Conservation (phyloP, 37 sponge, comb jelly and placozoan species). For the Beroe ovata region DNA sequence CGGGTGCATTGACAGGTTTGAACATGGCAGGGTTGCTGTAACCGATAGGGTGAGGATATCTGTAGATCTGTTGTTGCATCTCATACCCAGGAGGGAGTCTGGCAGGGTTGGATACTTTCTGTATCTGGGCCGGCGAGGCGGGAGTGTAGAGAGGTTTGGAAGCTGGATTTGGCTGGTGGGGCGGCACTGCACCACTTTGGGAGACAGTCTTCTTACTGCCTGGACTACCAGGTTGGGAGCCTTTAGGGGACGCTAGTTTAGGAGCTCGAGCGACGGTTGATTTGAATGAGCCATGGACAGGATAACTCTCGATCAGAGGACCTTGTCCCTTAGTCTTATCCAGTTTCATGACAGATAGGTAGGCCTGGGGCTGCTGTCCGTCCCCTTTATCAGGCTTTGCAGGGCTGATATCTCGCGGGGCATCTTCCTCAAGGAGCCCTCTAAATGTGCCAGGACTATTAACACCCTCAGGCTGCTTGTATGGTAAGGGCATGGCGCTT, state of each 20-base stretch:
- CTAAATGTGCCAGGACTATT: neutral
- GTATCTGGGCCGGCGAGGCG: conserved; percentile 31
- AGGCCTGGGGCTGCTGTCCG: conserved; percentile 37
- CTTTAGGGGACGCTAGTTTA: conserved; percentile 11
- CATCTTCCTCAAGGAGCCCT: conserved; percentile 7
- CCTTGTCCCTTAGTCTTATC: conserved; percentile 46
- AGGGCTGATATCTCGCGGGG: neutral
- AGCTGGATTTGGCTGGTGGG: neutral
- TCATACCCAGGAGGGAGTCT: conserved; percentile 36
- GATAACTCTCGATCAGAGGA: conserved; percentile 24
- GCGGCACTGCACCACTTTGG: neutral
- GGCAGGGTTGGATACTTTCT: conserved; percentile 65
- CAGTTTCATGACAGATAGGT: conserved; percentile 31
- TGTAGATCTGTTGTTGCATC: conserved; percentile 64
- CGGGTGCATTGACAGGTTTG: conserved; percentile 52
- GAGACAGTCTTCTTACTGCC: neutral
- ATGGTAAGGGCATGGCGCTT: neutral
- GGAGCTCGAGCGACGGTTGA: conserved; percentile 18
- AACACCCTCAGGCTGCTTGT: neutral
- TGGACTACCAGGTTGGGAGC: conserved; percentile 32
- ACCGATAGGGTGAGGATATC: conserved; percentile 43
- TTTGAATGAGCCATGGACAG: conserved; percentile 39
- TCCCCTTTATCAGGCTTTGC: neutral
- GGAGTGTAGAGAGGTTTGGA: conserved; percentile 20
- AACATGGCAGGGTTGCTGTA: conserved; percentile 60